These are phyloP conservation scores for Gambusia affinis DNA, from an alignment of 2,113 vertebrate species.

Conservation along the genomic window DNA sequence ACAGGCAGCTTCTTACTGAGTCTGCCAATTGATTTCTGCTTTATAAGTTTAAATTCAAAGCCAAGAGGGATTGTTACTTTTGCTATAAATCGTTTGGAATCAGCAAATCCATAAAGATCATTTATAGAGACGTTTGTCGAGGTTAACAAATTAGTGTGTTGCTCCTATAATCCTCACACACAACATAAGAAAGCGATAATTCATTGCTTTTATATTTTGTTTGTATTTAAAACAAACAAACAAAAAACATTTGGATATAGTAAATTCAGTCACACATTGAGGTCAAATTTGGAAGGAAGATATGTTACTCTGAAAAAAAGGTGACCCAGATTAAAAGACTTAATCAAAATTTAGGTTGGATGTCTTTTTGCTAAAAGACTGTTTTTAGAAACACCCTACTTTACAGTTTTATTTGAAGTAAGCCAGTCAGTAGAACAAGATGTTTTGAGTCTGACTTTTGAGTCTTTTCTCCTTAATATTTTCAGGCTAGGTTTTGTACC, in stretches of 20 bases:
- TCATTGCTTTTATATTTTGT: background rate
- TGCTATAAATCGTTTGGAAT: slow-evolving; percentile 28
- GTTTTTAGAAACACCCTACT: background rate
- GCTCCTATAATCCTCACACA: background rate
- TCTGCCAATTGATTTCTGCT: slow-evolving; percentile 50
- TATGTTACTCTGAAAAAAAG: background rate
- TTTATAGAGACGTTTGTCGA: background rate
- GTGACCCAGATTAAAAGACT: background rate
- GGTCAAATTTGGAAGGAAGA: background rate
- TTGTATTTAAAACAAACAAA: background rate
- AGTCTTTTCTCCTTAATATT: slow-evolving; percentile 56
- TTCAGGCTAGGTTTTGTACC: slow-evolving; percentile 29
- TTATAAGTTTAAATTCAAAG: slow-evolving; percentile 32
- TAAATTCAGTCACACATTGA: background rate
- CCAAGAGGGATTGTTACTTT: slow-evolving; percentile 24
- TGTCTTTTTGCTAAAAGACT: background rate
- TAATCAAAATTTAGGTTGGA: background rate
- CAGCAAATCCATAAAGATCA: slow-evolving; percentile 1
- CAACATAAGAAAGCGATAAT: background rate
- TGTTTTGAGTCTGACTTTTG: slow-evolving; percentile 23
- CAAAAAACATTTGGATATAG: background rate
- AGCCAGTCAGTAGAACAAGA: slow-evolving; percentile 17
- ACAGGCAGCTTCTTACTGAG: slow-evolving; percentile 42
- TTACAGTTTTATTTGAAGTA: slow-evolving; percentile 18
- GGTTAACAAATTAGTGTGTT: slow-evolving; percentile 3